Percentiles rank a stretch among this genome's conserved stretches.
phyloP scores from a whole-genome alignment of 2,888 invertebrate species.

The Lissonota sp. region DNA sequence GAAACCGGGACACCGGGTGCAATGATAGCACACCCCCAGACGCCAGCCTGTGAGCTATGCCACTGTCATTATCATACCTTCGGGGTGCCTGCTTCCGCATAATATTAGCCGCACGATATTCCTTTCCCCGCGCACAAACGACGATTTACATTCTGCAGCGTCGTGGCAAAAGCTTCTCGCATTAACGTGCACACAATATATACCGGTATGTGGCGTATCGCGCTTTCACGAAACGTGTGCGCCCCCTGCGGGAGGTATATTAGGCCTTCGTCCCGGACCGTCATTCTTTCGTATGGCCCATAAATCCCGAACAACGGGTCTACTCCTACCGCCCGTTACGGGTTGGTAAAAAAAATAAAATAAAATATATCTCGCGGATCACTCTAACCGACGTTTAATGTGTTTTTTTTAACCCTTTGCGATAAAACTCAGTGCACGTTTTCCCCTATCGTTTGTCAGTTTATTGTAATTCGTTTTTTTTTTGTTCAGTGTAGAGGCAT shows the following conservation, averaged over 20 bases:
- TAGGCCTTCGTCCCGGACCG: slow-evolving; percentile 27
- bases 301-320: slow-evolving; percentile 29
- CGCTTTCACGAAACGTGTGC: slow-evolving; percentile 46
- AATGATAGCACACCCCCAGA: slow-evolving; percentile 68
- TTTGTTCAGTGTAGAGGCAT: too few relatives aligned
- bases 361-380: slow-evolving; percentile 1
- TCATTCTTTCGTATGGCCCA: slow-evolving; percentile 29
- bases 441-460: too few relatives aligned
- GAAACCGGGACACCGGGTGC: slow-evolving; percentile 56
- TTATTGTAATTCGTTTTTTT: too few relatives aligned
- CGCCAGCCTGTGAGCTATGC: slow-evolving; percentile 68
- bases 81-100: slow-evolving; percentile 74
- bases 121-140: slow-evolving; percentile 59
- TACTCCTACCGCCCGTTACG: neutral
- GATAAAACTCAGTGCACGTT: too few relatives aligned
- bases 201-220: slow-evolving; percentile 52
- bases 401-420: too few relatives aligned
- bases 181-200: slow-evolving; percentile 31
- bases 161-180: slow-evolving; percentile 59
- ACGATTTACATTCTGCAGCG: slow-evolving; percentile 71
- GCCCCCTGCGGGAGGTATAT: slow-evolving; percentile 36
- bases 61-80: slow-evolving; percentile 74
- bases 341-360: too few relatives aligned
- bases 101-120: slow-evolving; percentile 74
- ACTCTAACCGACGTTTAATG: too few relatives aligned